Base-by-base conservation (phyloP, 2,113 vertebrate genomes). In the Micronycteris hirsuta region DNA sequence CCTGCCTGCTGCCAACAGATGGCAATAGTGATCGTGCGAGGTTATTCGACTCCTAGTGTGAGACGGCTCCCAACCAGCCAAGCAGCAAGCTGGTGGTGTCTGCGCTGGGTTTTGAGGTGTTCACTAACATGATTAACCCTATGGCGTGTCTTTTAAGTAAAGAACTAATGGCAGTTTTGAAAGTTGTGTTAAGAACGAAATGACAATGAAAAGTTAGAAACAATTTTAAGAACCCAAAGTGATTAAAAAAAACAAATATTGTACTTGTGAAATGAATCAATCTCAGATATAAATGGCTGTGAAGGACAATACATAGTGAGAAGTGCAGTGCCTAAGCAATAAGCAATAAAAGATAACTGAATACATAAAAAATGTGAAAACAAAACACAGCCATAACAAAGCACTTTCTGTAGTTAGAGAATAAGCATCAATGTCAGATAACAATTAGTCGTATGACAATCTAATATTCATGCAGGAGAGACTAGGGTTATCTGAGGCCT, bases 1-100 rank as follows among this genome's bases (percentile, higher is more conserved):
- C 52, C 77, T 1, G 11, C 36, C 91, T 91, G 81, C 28, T 7
- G 73, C 94, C 95, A 3, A 96, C 85, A 96, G 97, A 77, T 90
- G 97, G 95, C 63, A 31, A 58, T 1, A 81, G 58, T n/a, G 76
- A 76, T 88, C 88, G 45, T 0, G 1, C 58, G 52, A 58, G 88
- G 36, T 52, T 47, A 49, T 13, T 47, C 33, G 0, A 0, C 22
- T 10, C 4, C n/a, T n/a, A n/a, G n/a, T n/a, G n/a, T n/a, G 38
- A 5, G 41, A 7, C 17, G 65, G 41, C 24, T 96, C 38, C 86
- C 13, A 13, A 15, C 70, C 22, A 28, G 45, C 15, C 43, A 16
- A n/a, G 52, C 0, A 28, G n/a, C 67, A 26, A 1, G 11, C 52
- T 36, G 17, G 16, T 0, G 11, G 33, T 41, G 45, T 47, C 38